Conservation (phyloP, 30 jellyfish, hydroid and myxozoan genomes). For the Pseudorhiza aurosa region DNA sequence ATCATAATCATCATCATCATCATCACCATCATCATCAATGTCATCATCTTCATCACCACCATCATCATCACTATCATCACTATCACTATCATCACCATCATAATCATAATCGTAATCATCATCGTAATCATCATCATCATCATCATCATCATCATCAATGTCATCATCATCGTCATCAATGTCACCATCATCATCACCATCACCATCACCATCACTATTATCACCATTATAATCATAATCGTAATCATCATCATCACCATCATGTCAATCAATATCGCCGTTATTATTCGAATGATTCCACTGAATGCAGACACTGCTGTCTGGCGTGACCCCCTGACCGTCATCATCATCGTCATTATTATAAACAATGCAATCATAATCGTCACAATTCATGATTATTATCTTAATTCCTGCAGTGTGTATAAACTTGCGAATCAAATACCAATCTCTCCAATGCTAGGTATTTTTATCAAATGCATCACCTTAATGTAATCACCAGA, state of each 20-base stretch:
- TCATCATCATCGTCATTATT: conserved; percentile 10
- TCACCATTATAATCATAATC: not conserved
- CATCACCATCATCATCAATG: not conserved
- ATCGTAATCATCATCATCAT: conserved; percentile 53
- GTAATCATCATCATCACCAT: conserved; percentile 3
- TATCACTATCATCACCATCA: not conserved
- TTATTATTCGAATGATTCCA: not conserved
- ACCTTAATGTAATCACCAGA: too few species aligned
- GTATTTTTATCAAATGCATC: too few species aligned
- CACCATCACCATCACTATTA: not conserved
- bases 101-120: not conserved
- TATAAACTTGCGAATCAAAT: too few species aligned
- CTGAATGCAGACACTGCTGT: not conserved
- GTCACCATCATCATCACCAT: not conserved
- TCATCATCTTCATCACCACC: not conserved
- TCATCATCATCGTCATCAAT: not conserved
- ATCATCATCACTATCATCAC: not conserved
- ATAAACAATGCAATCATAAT: not conserved
- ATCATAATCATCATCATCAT: not conserved
- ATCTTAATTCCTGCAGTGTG: too few species aligned
- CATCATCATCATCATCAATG: conserved; percentile 40
- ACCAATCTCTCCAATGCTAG: too few species aligned
- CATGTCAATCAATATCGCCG: not conserved
- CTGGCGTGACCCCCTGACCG: not conserved
- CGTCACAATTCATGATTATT: not conserved